Evolutionary conservation across 2,797 vertebrate genomes (phyloP).

Genomic region (Scomberomorus guttatus): DNA sequence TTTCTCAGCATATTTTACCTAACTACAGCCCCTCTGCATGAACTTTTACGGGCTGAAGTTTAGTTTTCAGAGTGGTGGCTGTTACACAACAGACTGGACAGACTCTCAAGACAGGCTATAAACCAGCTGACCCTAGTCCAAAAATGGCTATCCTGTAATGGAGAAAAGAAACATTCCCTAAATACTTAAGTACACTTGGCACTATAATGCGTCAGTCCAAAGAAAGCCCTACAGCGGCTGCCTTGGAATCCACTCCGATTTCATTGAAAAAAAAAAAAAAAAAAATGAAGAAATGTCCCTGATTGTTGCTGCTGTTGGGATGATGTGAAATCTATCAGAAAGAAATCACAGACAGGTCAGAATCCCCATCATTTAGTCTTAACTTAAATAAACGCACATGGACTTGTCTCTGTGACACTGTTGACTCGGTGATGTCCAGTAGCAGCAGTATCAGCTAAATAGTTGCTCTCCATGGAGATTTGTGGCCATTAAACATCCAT

Average conservation of each 20-base stretch:
- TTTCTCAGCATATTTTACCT: neutral
- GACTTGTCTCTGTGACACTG: neutral
- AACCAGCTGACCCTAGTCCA: slow-evolving; percentile 52
- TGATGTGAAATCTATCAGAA: slow-evolving; percentile 30
- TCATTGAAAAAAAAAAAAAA: slow-evolving; percentile 13
- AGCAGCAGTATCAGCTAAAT: neutral
- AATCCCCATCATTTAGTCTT: neutral
- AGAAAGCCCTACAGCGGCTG: slow-evolving; percentile 54
- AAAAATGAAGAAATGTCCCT: slow-evolving; percentile 23
- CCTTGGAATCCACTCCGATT: slow-evolving; percentile 28
- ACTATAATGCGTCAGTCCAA: slow-evolving; percentile 40
- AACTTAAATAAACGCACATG: neutral
- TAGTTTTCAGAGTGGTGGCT: neutral
- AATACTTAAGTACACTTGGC: slow-evolving; percentile 51
- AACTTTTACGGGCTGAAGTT: too few species aligned
- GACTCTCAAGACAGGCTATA: slow-evolving; percentile 14
- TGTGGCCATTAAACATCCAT: slow-evolving; percentile 5
- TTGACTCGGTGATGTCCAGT: neutral
- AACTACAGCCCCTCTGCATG: neutral
- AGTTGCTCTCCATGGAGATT: slow-evolving; percentile 14
- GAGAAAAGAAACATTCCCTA: slow-evolving; percentile 56
- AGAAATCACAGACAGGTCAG: neutral
- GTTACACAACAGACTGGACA: slow-evolving; percentile 31
- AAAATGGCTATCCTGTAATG: slow-evolving; percentile 49
- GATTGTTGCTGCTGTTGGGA: neutral